Base-by-base conservation (phyloP, 2,113 vertebrate genomes). In the Ceuthmochares aereus region DNA sequence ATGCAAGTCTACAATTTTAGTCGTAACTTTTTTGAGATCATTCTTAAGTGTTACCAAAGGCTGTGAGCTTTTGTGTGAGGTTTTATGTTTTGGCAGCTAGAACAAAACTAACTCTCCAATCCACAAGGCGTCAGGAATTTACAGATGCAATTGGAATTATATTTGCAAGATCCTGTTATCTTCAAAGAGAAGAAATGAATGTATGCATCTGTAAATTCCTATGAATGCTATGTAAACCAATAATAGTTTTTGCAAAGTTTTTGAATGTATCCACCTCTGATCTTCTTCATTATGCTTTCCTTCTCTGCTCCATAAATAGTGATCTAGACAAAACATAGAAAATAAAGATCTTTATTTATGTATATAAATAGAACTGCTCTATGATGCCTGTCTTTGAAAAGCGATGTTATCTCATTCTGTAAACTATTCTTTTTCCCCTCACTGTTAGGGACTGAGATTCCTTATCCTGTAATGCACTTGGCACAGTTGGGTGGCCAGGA, bases 11-110 rank as follows among this genome's bases (percentile, higher is more conserved):
- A 25, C 10, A 63, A 4, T 54, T 87, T 84, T 23, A 56, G 23
- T 72, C 1, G 2, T 10, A 78, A 0, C 2, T 86, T 81, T 72
- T n/a, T n/a, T 58, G 23, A 70, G 34, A 12, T 45, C 0, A 0
- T 67, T 77, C 63, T 76, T 8, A 74, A 9, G 45, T 47, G 6
- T 25, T 82, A 66, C 16, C 22, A 73, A 54, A 79, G 59, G 16
- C 54, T 45, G 7, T n/a, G 32, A 84, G n/a, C 4, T 12, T 89
- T 63, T 76, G 52, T 49, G 7, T n/a, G 34, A 84, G 36, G 3
- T 11, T 90, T 63, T 77, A 34, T 67, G 32, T 51, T 13, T 69
- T 72, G 18, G 16, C 34, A 84, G 18, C 29, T 70, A 73, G 63
- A 88, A 83, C 9, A 9, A 80, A 79, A 78, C 17, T n/a, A 58